Evolutionary conservation across 2,888 invertebrate genomes (phyloP).

Genomic region (Scrobipalpa atriplicella): DNA sequence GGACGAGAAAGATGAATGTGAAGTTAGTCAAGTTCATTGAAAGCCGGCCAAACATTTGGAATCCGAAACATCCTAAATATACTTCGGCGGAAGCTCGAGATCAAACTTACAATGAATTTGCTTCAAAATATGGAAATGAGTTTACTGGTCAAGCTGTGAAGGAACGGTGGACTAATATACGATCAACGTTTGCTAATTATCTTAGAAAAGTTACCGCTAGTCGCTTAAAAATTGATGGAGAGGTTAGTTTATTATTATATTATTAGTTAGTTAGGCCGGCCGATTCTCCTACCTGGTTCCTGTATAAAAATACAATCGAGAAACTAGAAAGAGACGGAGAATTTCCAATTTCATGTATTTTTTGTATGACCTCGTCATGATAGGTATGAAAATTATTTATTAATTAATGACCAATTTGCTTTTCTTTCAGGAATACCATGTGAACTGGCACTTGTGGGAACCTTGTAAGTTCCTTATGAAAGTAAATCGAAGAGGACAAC

Average conservation of each 20-base stretch:
- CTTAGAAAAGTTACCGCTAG: conserved; percentile 65
- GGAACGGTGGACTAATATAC: conserved; percentile 75
- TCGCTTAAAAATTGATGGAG: conserved; percentile 50
- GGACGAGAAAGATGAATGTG: conserved; percentile 74
- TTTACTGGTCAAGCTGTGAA: conserved; percentile 74
- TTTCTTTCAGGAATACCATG: conserved; percentile 64
- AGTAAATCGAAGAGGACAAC: conserved; percentile 52
- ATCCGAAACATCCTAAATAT: conserved; percentile 72
- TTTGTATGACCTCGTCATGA: no score
- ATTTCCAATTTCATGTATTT: no score
- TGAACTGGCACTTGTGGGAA: conserved; percentile 75
- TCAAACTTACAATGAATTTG: conserved; percentile 69
- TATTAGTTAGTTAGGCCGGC: background rate
- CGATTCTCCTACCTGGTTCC: background rate
- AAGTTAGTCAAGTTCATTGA: conserved; percentile 71
- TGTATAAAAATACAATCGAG: background rate
- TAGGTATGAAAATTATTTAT: no score
- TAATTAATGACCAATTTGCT: background rate
- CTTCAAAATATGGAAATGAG: conserved; percentile 64
- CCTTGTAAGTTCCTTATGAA: conserved; percentile 68
- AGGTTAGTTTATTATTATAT: conserved; percentile 45
- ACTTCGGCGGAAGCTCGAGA: conserved; percentile 63
- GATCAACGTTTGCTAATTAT: conserved; percentile 72
- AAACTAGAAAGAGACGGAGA: background rate
- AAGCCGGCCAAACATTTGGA: conserved; percentile 69